Percentiles rank a stretch among this genome's conserved stretches.
These are phyloP conservation scores for Polymixis lichenea DNA, from an alignment of 2,888 invertebrate species.

Conservation along the genomic window DNA sequence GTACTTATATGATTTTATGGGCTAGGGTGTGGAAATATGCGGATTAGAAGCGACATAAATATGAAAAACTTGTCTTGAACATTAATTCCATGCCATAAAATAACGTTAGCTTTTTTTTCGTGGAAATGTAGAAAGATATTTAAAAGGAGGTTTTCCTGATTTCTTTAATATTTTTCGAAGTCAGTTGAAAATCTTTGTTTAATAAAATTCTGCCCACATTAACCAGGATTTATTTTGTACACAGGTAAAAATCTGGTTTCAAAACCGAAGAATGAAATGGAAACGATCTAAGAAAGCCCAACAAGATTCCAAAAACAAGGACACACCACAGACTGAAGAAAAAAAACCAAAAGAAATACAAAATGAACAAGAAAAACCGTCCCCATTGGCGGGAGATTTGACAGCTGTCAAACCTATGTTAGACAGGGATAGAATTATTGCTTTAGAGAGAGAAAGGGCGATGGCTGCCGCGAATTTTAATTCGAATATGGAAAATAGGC, in stretches of 20 bases:
- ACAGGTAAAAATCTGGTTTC: slow-evolving; percentile 99
- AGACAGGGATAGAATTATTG: slow-evolving; percentile 88
- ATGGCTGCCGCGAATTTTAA: slow-evolving; percentile 89
- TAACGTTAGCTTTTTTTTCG: background rate
- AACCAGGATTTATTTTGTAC: slow-evolving; percentile 50
- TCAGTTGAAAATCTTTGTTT: background rate
- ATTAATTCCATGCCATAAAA: background rate
- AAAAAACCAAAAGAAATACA: slow-evolving; percentile 81
- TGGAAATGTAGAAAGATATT: background rate
- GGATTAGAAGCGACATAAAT: slow-evolving; percentile 1
- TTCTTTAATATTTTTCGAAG: background rate
- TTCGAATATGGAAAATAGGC: slow-evolving; percentile 88
- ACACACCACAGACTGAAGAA: slow-evolving; percentile 81
- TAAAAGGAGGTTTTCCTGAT: background rate
- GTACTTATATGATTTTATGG: slow-evolving; percentile 40
- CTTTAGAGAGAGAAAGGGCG: slow-evolving; percentile 86
- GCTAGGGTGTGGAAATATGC: slow-evolving; percentile 13
- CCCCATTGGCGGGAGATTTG: slow-evolving; percentile 84
- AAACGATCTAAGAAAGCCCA: slow-evolving; percentile 99
- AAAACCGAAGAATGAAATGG: slow-evolving; percentile 99
- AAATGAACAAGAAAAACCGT: slow-evolving; percentile 79
- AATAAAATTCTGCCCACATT: background rate
- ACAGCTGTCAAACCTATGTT: slow-evolving; percentile 88
- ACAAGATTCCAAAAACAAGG: slow-evolving; percentile 94
- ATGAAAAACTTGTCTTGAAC: background rate